Evolutionary conservation across 2,113 vertebrate genomes (phyloP), one percentile per base, ranked within the genome.

Genomic region (Typhlomys cinereus): DNA sequence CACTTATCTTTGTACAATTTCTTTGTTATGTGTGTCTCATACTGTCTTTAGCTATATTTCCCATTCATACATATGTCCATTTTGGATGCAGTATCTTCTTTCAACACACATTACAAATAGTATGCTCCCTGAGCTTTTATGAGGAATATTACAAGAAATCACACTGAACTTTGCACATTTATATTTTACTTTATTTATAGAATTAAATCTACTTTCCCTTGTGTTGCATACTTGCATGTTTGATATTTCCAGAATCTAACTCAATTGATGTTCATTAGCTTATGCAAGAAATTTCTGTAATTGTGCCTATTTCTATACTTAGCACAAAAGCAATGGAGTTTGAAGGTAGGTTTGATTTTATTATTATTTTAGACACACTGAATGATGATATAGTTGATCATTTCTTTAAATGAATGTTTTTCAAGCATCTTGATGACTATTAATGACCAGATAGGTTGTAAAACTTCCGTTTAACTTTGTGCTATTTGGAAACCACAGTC

Each of bases 71-170:
- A 59, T 31, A 50, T 41, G 39, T 94, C 50, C 34, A 20, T 88
- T 90, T n/a, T 84, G 59, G 46, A n/a, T 75, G 57, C 76, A 62
- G 84, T 92, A 87, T 85, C 48, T 44, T 94, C 85, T 86, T 81
- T 88, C 18, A 85, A 41, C 9, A 82, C 85, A 62, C 6, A 91
- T 29, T 29, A 86, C 59, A 82, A 39, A 85, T 94, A 41, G 61
- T 9, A 39, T 14, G 13, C 17, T 92, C 14, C 20, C 4, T 78
- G 80, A 11, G 73, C 7, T 46, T 46, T 71, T 75, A 50, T 48
- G 11, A 66, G 78, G 7, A 52, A 1, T 48, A 44, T 67, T 79
- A 9, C 48, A 75, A 73, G 73, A 78, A 89, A 88, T 21, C 11
- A 46, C 6, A 18, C 8, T n/a, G 31, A 4, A 15, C 20, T 73